Evolutionary conservation across 2,113 vertebrate genomes (phyloP).

Genomic region (Ophthalmolycus amberensis): DNA sequence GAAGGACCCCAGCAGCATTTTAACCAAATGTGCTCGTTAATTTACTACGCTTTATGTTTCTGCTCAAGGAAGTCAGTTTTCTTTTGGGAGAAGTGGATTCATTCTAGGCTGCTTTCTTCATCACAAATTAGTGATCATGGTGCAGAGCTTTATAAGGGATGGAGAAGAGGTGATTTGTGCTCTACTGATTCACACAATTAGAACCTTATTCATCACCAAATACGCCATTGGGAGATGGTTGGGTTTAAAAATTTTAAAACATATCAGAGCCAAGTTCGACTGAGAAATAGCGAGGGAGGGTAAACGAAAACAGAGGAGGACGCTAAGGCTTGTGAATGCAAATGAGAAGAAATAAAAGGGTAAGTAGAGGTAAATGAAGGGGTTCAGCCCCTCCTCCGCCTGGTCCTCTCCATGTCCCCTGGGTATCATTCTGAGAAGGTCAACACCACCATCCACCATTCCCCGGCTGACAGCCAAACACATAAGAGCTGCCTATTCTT

Average conservation of each 20-base stretch:
- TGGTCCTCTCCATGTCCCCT: constrained; percentile 40
- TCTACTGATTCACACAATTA: neutral
- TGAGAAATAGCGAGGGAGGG: neutral
- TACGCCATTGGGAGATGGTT: neutral
- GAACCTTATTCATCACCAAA: neutral
- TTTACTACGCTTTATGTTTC: neutral
- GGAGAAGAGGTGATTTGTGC: neutral
- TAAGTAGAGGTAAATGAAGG: constrained; percentile 23
- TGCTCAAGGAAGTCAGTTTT: neutral
- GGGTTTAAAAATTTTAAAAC: neutral
- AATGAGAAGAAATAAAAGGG: constrained; percentile 45
- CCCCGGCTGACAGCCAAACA: constrained; percentile 47
- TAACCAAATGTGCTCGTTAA: neutral
- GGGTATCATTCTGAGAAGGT: constrained; percentile 68
- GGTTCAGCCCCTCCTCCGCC: constrained; percentile 30
- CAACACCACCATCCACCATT: constrained; percentile 51
- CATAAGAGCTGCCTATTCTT: constrained; percentile 47
- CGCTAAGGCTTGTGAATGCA: constrained; percentile 31
- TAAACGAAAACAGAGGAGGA: neutral
- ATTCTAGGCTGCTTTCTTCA: neutral
- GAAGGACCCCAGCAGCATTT: neutral
- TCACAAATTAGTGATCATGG: neutral
- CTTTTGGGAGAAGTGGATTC: neutral
- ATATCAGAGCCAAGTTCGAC: neutral
- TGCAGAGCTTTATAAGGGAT: neutral